phyloP scores from a whole-genome alignment of 2,888 invertebrate genomes.

The Palloptera scutellata region DNA sequence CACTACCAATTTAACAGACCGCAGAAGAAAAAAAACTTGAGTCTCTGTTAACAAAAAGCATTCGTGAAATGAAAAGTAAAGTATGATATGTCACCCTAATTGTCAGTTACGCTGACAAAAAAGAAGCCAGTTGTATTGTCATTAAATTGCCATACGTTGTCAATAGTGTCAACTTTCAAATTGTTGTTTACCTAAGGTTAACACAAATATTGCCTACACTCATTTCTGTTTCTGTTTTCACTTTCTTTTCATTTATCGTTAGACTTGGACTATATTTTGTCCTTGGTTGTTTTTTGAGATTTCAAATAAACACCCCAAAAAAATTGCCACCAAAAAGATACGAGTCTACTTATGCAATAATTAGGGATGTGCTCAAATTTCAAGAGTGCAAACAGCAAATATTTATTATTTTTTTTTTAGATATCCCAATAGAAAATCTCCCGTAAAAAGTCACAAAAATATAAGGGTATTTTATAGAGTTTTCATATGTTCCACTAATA shows the following conservation, averaged over 20 bases:
- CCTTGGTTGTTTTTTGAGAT: too few relatives aligned
- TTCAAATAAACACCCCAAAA: constrained; percentile 11
- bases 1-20: too few relatives aligned
- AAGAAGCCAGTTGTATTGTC: neutral
- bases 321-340: neutral
- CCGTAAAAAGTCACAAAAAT: too few relatives aligned
- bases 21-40: too few relatives aligned
- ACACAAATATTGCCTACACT: too few relatives aligned
- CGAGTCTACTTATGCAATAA: constrained; percentile 16
- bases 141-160: constrained; percentile 24
- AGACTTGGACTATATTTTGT: too few relatives aligned
- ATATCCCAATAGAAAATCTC: neutral
- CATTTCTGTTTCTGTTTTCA: too few relatives aligned
- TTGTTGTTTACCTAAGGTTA: neutral
- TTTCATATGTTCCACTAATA: too few relatives aligned
- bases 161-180: constrained; percentile 26
- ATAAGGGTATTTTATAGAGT: too few relatives aligned
- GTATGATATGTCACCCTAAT: constrained; percentile 1
- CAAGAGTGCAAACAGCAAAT: neutral
- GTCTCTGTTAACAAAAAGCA: too few relatives aligned
- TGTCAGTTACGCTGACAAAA: neutral
- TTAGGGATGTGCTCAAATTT: constrained; percentile 23
- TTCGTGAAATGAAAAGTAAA: too few relatives aligned
- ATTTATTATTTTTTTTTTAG: constrained; percentile 13
- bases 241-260: too few relatives aligned